Base-by-base conservation (phyloP, 2,113 vertebrate genomes). In the Scartelaos histophorus region DNA sequence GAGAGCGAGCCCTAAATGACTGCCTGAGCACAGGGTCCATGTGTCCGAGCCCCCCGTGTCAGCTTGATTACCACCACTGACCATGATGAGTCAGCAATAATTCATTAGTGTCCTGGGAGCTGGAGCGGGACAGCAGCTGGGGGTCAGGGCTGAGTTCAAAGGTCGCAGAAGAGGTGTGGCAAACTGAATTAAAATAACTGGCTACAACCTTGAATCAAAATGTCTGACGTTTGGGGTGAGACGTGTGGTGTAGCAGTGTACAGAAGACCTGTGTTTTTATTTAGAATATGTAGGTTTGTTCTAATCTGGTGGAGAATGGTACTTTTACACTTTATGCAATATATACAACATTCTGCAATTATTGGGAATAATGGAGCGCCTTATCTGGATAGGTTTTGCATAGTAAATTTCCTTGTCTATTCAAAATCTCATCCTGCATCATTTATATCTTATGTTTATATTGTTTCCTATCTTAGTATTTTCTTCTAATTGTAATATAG, bases 81-180 rank as follows among this genome's bases (percentile, higher is more conserved):
- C 87, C 81, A 75, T 75, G 87, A 90, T 91, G 89, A 92, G 78
- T 91, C 88, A 90, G 90, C 91, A 90, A 90, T 90, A 88, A 91
- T 91, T 87, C 82, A 91, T 88, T 86, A 86, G 86, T 15, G 38
- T 74, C 67, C 70, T 2, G 13, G 60, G 81, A 73, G 83, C 73
- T 45, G 12, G 13, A 66, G 49, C 16, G 74, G 78, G 81, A 70
- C 34, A 45, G 84, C 82, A 88, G 81, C 75, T 76, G 76, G 66
- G 74, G 85, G 83, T 88, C 87, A 82, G 71, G 80, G 79, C 70
- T 53, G 46, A 51, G 82, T 79, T 70, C 34, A 51, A 62, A 84
- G 91, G 86, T 86, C 83, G 82, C n/a, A 43, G 76, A 71, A 76
- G 84, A 87, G 82, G 81, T 53, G 12, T 47, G 56, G 76, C 82